These are phyloP conservation scores for Apamea epomidion DNA, from an alignment of 2,888 invertebrate species.

Conservation along the genomic window DNA sequence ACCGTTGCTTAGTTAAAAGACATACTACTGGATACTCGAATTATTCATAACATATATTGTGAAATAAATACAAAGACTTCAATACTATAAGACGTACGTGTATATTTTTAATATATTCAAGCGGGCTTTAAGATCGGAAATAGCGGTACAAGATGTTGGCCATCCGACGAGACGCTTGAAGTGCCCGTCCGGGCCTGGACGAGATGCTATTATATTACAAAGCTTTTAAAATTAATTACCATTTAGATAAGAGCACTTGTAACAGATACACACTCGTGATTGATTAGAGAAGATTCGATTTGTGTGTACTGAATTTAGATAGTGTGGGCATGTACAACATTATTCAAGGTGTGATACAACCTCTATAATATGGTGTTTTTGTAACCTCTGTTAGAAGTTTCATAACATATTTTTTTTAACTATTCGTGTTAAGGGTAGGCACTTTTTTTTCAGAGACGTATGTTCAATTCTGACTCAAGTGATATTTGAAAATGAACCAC, in stretches of 20 bases:
- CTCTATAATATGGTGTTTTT: too few species aligned
- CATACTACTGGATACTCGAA: neutral
- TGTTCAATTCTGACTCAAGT: neutral
- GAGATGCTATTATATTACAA: constrained; percentile 38
- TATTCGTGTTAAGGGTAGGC: too few species aligned
- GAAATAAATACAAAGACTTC: constrained; percentile 3
- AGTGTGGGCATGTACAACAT: neutral
- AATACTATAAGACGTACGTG: neutral
- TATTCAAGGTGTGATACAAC: neutral
- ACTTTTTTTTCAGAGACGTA: neutral
- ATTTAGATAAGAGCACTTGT: constrained; percentile 43
- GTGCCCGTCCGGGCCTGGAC: constrained; percentile 22
- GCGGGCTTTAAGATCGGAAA: constrained; percentile 63
- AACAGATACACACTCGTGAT: constrained; percentile 22
- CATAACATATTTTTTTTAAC: too few species aligned
- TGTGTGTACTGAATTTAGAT: constrained; percentile 1
- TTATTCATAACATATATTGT: neutral
- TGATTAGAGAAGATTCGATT: constrained; percentile 24
- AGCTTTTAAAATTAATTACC: constrained; percentile 51
- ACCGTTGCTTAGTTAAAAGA: neutral
- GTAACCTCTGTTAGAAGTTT: too few species aligned
- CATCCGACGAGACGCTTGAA: constrained; percentile 53
- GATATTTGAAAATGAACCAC: too few species aligned
- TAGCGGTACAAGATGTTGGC: constrained; percentile 70
- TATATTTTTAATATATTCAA: constrained; percentile 39